These are phyloP conservation scores for Podarcis muralis DNA, from an alignment of 2,113 vertebrate genomes.

Conservation along the genomic window DNA sequence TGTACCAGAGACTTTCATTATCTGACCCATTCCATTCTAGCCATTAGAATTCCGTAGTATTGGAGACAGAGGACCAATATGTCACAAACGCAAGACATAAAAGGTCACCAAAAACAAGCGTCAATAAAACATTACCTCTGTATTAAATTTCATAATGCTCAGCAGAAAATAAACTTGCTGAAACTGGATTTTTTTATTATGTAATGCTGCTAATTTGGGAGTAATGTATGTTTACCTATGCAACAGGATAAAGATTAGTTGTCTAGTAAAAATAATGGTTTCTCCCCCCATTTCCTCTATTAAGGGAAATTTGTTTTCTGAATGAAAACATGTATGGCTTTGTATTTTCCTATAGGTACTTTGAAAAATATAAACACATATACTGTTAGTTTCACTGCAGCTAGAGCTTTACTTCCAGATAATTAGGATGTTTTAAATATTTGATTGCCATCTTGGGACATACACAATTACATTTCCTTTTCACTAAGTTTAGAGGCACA, in stretches of 20 bases:
- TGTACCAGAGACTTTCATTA: slow-evolving; percentile 87
- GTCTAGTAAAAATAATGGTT: slow-evolving; percentile 53
- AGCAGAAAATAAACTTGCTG: slow-evolving; percentile 72
- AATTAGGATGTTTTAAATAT: slow-evolving; percentile 33
- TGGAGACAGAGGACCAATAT: slow-evolving; percentile 80
- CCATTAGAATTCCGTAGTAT: slow-evolving; percentile 78
- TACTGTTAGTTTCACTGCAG: slow-evolving; percentile 10
- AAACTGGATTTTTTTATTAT: slow-evolving; percentile 68
- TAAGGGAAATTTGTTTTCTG: slow-evolving; percentile 50
- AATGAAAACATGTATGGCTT: slow-evolving; percentile 19
- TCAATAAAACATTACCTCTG: slow-evolving; percentile 79
- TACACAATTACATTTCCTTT: slow-evolving; percentile 47
- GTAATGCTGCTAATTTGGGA: slow-evolving; percentile 53
- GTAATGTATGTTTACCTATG: slow-evolving; percentile 60
- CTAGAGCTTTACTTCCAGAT: slow-evolving; percentile 20
- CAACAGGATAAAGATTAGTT: slow-evolving; percentile 60
- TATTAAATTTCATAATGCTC: slow-evolving; percentile 76
- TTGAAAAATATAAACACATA: slow-evolving; percentile 23
- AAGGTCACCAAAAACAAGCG: slow-evolving; percentile 82
- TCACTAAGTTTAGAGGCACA: slow-evolving; percentile 38
- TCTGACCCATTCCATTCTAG: slow-evolving; percentile 81
- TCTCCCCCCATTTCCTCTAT: slow-evolving; percentile 42
- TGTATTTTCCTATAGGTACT: slow-evolving; percentile 33
- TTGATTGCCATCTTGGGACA: slow-evolving; percentile 41
- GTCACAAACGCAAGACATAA: slow-evolving; percentile 79